Conservation (phyloP, 2,797 vertebrate genomes). For the Apodemus agrarius region DNA sequence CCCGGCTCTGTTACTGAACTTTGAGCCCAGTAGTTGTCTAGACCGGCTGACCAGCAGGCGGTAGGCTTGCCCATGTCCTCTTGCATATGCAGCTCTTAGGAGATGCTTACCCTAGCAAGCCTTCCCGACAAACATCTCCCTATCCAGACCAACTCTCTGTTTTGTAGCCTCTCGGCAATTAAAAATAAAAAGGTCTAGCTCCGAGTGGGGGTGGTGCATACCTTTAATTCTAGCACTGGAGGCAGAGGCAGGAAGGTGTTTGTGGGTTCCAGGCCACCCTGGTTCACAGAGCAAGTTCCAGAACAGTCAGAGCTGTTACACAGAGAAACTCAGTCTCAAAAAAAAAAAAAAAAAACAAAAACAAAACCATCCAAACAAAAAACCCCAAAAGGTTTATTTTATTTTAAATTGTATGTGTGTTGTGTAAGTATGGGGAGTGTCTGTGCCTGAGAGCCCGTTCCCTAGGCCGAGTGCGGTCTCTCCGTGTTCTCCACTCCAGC, state of each 20-base stretch:
- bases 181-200: too few species aligned
- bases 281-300: not conserved
- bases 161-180: slow-evolving; percentile 12
- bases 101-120: not conserved
- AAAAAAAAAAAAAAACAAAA: not conserved
- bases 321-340: not conserved
- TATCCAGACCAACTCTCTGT: not conserved
- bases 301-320: not conserved
- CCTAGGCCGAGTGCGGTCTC: not conserved
- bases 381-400: not conserved
- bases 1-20: not conserved
- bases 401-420: not conserved
- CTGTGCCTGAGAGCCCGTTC: not conserved
- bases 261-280: too few species aligned
- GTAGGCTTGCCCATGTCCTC: not conserved
- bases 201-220: accelerated
- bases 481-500: not conserved
- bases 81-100: not conserved
- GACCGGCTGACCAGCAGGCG: not conserved
- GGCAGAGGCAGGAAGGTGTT: not conserved
- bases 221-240: not conserved
- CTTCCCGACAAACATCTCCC: not conserved
- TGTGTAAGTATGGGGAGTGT: not conserved
- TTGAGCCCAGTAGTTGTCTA: not conserved
- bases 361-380: too few species aligned